These are phyloP conservation scores for Drosophila rhopaloa DNA, from an alignment of 1,140 invertebrate genomes.

Conservation along the genomic window DNA sequence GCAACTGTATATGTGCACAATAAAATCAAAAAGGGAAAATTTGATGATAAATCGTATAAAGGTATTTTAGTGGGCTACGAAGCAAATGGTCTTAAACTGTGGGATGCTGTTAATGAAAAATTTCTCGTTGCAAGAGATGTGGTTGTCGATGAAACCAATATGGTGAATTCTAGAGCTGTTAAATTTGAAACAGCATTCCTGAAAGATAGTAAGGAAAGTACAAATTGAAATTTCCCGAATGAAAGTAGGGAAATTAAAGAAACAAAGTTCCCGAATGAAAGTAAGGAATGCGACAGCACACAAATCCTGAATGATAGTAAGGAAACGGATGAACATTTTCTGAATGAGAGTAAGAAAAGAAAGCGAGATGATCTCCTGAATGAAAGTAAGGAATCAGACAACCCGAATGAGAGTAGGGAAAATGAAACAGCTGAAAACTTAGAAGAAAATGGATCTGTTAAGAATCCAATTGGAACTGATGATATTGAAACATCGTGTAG, in stretches of 20 bases:
- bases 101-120: conserved; percentile 13
- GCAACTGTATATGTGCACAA: conserved; percentile 2
- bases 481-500: background rate
- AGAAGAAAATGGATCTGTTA: background rate
- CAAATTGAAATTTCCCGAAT: too few species aligned
- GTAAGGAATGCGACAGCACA: too few species aligned
- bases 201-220: too few species aligned
- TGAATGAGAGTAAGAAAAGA: too few species aligned
- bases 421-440: background rate
- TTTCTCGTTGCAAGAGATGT: conserved; percentile 26
- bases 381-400: conserved; percentile 13
- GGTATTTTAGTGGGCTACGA: conserved; percentile 11
- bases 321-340: too few species aligned
- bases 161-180: conserved; percentile 18
- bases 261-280: too few species aligned
- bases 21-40: background rate
- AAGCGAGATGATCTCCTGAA: too few species aligned
- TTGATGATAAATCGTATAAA: conserved; percentile 10
- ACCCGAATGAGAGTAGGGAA: too few species aligned
- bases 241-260: too few species aligned
- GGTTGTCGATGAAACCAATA: conserved; percentile 17
- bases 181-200: too few species aligned
- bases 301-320: too few species aligned
- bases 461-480: background rate
- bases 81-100: conserved; percentile 12